Percentiles rank a stretch among this genome's conserved stretches.
Evolutionary conservation across 2,113 vertebrate species (phyloP).

Genomic region (Rynchops niger): DNA sequence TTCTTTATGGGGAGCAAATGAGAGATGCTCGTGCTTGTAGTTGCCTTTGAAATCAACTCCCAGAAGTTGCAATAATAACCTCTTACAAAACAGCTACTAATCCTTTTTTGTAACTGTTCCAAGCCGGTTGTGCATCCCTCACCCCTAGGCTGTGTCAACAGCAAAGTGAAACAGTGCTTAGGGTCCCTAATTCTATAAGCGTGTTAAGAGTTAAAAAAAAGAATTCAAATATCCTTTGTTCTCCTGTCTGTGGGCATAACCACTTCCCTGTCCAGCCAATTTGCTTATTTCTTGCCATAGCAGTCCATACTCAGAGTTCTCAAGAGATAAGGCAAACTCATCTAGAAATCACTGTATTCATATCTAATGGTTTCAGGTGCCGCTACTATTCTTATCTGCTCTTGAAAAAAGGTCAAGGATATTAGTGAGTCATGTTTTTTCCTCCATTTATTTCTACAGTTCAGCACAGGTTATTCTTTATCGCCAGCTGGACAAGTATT

Average conservation of each 20-base stretch:
- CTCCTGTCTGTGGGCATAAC: background rate
- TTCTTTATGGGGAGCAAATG: background rate
- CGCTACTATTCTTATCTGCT: background rate
- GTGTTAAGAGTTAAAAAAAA: background rate
- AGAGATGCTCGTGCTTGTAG: background rate
- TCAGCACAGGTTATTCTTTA: background rate
- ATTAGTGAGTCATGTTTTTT: background rate
- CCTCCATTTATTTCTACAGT: background rate
- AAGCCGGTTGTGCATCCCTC: background rate
- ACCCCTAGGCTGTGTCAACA: background rate
- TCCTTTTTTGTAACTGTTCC: background rate
- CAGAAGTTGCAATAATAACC: background rate
- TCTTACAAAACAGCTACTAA: constrained; percentile 7
- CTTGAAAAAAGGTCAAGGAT: background rate
- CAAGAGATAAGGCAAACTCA: background rate
- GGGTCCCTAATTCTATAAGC: background rate
- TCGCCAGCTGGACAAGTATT: background rate
- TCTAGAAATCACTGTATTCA: background rate
- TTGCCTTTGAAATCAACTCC: constrained; percentile 14
- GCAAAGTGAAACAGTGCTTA: background rate
- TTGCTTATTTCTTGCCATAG: background rate
- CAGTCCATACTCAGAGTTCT: background rate
- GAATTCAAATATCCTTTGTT: background rate
- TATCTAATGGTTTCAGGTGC: background rate
- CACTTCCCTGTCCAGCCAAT: background rate